phyloP scores from a whole-genome alignment of 2,113 vertebrate species.

The Malurus melanocephalus region DNA sequence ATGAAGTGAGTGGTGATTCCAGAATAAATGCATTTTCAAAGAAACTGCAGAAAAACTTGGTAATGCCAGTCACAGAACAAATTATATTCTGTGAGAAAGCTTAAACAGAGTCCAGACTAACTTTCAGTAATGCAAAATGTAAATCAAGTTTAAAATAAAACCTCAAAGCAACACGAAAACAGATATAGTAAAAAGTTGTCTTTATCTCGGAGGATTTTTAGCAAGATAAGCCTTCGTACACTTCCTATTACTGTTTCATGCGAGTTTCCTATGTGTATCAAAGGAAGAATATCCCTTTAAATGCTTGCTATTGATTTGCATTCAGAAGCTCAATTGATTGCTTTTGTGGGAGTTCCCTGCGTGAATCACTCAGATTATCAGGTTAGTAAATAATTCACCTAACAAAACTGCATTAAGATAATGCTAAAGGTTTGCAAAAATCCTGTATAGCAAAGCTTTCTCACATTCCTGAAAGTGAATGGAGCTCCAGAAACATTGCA shows the following conservation, averaged over 20 bases:
- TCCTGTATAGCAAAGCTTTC: slow-evolving; percentile 9
- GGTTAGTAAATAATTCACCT: slow-evolving; percentile 59
- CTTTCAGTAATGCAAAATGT: neutral
- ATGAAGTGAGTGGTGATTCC: neutral
- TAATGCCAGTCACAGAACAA: neutral
- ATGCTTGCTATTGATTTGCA: slow-evolving; percentile 23
- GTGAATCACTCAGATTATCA: slow-evolving; percentile 21
- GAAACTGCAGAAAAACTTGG: neutral
- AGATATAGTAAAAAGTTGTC: neutral
- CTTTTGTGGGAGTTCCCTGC: neutral
- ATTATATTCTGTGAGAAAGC: neutral
- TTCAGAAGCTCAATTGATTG: slow-evolving; percentile 6
- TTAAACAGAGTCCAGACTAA: neutral
- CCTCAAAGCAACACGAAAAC: neutral
- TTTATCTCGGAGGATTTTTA: neutral
- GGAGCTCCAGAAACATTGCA: neutral
- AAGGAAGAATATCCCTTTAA: slow-evolving; percentile 20
- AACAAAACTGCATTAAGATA: slow-evolving; percentile 63
- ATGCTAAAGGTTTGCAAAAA: slow-evolving; percentile 52
- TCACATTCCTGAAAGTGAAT: neutral
- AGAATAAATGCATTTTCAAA: neutral
- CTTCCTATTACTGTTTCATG: neutral
- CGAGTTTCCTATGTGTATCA: neutral
- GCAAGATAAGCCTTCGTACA: neutral
- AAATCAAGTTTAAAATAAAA: neutral